These are phyloP conservation scores for Syrphus vitripennis DNA, from an alignment of 2,888 invertebrate species.

Conservation along the genomic window DNA sequence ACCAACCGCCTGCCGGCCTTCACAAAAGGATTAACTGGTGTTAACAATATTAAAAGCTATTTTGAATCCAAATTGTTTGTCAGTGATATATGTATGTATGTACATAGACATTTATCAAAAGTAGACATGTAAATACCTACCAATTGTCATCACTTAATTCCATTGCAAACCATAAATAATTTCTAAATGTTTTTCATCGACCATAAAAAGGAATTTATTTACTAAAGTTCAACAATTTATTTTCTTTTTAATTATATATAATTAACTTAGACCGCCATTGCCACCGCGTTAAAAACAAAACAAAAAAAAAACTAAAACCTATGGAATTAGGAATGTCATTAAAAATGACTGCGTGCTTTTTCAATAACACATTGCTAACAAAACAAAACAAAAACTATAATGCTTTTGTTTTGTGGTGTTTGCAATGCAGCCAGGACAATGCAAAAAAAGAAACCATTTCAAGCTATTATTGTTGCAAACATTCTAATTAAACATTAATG, in stretches of 20 bases:
- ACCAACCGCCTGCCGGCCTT: no score
- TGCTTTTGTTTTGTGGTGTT: background rate
- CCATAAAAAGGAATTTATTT: background rate
- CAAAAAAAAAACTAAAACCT: no score
- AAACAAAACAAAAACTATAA: background rate
- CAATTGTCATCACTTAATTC: background rate
- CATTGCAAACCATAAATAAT: background rate
- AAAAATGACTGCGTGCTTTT: background rate
- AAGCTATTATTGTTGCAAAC: slow-evolving; percentile 51
- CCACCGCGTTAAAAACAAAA: background rate
- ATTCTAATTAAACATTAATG: slow-evolving; percentile 61
- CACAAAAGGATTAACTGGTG: no score
- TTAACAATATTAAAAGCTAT: no score
- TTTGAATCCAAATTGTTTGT: no score
- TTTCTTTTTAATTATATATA: background rate
- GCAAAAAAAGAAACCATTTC: slow-evolving; percentile 13
- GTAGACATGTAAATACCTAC: no score
- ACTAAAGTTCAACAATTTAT: background rate
- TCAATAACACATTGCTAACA: background rate
- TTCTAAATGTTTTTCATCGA: background rate
- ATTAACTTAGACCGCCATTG: background rate
- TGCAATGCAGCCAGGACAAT: background rate
- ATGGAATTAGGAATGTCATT: background rate
- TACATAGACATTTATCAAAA: no score
- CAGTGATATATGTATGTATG: no score